phyloP scores from a whole-genome alignment of 2,888 invertebrate genomes.

The Thelaira solivaga region DNA sequence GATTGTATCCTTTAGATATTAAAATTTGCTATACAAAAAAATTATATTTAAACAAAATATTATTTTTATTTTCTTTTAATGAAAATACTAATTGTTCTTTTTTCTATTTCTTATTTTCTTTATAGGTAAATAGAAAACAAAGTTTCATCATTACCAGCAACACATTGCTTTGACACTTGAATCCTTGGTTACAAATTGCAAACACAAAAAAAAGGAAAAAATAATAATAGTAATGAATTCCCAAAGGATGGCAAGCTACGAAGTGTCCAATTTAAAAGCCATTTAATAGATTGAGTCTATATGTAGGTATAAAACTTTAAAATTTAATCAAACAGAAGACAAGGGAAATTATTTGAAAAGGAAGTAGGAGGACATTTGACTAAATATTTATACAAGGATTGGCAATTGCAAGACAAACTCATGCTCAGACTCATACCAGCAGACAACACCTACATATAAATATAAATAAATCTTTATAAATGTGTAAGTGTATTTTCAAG shows the following conservation, averaged over 20 bases:
- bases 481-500: constrained; percentile 3
- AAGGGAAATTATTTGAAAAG: constrained; percentile 33
- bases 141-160: constrained; percentile 39
- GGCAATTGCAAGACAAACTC: constrained; percentile 18
- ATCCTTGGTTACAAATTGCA: background rate
- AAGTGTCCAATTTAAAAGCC: constrained; percentile 49
- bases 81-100: constrained; percentile 46
- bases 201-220: background rate
- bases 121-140: constrained; percentile 52
- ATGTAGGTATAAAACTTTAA: constrained; percentile 26
- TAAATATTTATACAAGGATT: constrained; percentile 49
- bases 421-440: background rate
- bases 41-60: background rate
- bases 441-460: background rate
- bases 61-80: background rate
- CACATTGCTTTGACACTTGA: constrained; percentile 52
- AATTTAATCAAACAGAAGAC: constrained; percentile 28
- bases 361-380: constrained; percentile 46
- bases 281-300: constrained; percentile 53
- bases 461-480: background rate
- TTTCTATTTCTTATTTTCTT: constrained; percentile 30
- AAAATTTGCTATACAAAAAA: too few species aligned
- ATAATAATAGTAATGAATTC: background rate
- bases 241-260: background rate
- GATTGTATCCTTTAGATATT: too few species aligned